Conservation (phyloP, 2,888 invertebrate genomes). For the Formica aserva region DNA sequence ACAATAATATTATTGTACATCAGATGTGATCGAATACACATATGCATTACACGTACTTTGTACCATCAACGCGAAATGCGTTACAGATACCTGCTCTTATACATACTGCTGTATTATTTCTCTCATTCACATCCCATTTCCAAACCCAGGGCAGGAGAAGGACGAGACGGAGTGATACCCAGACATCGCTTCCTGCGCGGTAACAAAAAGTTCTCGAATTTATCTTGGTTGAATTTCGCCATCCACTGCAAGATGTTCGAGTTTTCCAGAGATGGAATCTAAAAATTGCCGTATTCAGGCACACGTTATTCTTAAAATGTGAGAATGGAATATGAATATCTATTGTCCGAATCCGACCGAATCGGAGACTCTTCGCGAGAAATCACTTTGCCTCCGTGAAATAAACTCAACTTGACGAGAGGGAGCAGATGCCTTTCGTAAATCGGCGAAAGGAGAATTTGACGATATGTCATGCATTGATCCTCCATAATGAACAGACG, state of each 20-base stretch:
- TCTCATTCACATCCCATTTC: conserved; percentile 21
- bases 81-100: not conserved
- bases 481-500: conserved; percentile 56
- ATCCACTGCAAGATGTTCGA: not conserved
- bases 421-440: conserved; percentile 64
- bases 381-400: conserved; percentile 33
- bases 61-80: conserved; percentile 7
- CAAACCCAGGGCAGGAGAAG: not conserved
- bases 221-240: conserved; percentile 30
- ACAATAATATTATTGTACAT: conserved; percentile 24
- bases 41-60: not conserved
- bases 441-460: conserved; percentile 60
- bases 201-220: conserved; percentile 43
- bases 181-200: conserved; percentile 17
- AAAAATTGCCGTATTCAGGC: conserved; percentile 12
- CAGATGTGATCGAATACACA: not conserved
- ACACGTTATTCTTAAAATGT: conserved; percentile 24
- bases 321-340: conserved; percentile 50
- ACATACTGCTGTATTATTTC: conserved; percentile 4
- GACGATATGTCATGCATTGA: conserved; percentile 69
- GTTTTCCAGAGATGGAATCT: conserved; percentile 8
- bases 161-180: conserved; percentile 23
- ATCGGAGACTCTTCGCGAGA: conserved; percentile 22
- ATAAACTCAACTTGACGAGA: conserved; percentile 66
- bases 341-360: conserved; percentile 24